Base-by-base conservation (phyloP, 2,888 invertebrate species). In the Gasteruption jaculator region DNA sequence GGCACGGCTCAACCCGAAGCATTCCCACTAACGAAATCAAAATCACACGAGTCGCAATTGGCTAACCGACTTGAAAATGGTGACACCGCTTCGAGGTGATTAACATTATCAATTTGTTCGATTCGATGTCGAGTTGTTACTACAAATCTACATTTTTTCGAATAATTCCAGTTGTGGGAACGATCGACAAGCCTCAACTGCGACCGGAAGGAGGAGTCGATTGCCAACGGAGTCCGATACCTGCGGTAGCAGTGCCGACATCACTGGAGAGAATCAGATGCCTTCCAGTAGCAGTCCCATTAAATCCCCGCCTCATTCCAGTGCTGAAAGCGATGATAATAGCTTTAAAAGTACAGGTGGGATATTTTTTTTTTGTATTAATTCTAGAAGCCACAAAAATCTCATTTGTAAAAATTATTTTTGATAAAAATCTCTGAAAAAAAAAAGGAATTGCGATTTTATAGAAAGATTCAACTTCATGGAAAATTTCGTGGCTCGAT, bases 31-130 rank as follows among this genome's bases (percentile, higher is more conserved):
- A 89, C 86, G 45, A 91, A 92, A 73, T 92, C 92, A 48, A 86
- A 89, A 64, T 92, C 92, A 29, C 91, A 93, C 71, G 93, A 93
- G 74, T 91, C 90, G 10, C 91, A 92, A 71, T 77, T 91, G 46
- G 84, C 80, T 37, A 79, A 79, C 63, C 75, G 78, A 58, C 74
- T 78, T 47, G 81, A 82, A 55, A 73, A 73, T 56, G 71, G 70
- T 26, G 73, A 72, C 63, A 53, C 59, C 47, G 56, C 54, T 46
- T 48, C 63, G 37, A 71, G 71, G 74, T 74, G 57, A 48, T 38
- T 43, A n/a, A 24, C n/a, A n/a, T n/a, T n/a, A n/a, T n/a, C n/a
- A n/a, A n/a, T n/a, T 20, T 4, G 21, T 26, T 36, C 20, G 11
- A 3, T 30, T 26, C 18, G 25, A 10, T 12, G 18, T 31, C 10